Conservation (phyloP, 2,888 invertebrate species). For the Shargacucullia verbasci region DNA sequence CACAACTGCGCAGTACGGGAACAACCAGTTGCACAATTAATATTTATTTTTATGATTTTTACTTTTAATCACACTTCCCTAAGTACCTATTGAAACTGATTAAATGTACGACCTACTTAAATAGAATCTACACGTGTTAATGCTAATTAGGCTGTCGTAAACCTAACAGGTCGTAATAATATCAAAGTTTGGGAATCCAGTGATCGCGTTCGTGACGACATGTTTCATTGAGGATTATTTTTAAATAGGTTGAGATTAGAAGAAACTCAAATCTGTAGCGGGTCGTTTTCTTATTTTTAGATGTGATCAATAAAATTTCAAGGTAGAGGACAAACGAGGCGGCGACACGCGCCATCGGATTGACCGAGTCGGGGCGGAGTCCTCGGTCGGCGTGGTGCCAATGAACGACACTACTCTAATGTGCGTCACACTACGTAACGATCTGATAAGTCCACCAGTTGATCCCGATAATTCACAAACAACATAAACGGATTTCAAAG, state of each 20-base stretch:
- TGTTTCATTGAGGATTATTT: constrained; percentile 44
- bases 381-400: constrained; percentile 68
- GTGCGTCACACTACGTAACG: constrained; percentile 54
- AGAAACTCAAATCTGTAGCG: constrained; percentile 28
- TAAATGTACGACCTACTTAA: constrained; percentile 34
- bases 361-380: constrained; percentile 67
- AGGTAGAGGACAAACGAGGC: constrained; percentile 66
- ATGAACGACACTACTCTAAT: constrained; percentile 58
- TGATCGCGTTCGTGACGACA: constrained; percentile 26
- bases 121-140: constrained; percentile 31
- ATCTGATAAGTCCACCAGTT: constrained; percentile 33
- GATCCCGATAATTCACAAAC: constrained; percentile 28
- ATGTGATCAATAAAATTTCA: constrained; percentile 58
- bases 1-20: constrained; percentile 75
- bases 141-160: constrained; percentile 21
- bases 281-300: constrained; percentile 55
- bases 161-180: constrained; percentile 22
- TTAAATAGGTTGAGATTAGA: constrained; percentile 30
- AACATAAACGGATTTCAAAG: too few species aligned
- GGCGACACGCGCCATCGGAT: constrained; percentile 62
- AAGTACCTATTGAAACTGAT: constrained; percentile 32
- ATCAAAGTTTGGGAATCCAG: constrained; percentile 17
- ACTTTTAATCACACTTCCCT: constrained; percentile 30
- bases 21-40: constrained; percentile 27
- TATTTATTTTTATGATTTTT: constrained; percentile 47